A percentile compares a stretch with the other conserved stretches of the same genome.
Evolutionary conservation across 2,888 invertebrate genomes (phyloP).

Genomic region (Ommatoiulus sabulosus): DNA sequence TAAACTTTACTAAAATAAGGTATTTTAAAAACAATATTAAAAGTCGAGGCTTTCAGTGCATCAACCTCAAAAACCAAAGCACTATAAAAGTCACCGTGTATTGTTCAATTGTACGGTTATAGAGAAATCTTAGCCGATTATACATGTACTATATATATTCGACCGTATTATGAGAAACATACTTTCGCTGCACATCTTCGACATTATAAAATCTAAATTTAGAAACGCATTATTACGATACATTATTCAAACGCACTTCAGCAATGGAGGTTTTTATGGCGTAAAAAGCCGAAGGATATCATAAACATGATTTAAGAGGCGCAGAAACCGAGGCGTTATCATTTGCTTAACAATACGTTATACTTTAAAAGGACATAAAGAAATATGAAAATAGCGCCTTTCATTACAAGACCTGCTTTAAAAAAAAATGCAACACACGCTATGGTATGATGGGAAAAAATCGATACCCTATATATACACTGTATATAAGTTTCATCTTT

Average conservation of each 20-base stretch:
- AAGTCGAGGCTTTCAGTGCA: no score
- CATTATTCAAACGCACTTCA: neutral
- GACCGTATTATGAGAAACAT: neutral
- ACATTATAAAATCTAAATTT: neutral
- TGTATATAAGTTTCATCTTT: neutral
- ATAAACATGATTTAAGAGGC: neutral
- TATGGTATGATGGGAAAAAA: neutral
- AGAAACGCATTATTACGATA: neutral
- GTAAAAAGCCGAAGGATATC: constrained; percentile 14
- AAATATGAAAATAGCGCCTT: neutral
- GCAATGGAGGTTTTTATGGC: neutral
- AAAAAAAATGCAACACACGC: neutral
- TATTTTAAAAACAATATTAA: no score
- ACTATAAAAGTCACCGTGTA: no score
- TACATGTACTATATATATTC: neutral
- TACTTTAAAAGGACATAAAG: neutral
- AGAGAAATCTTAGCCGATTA: neutral
- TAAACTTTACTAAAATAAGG: no score
- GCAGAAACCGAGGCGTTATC: neutral
- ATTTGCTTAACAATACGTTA: neutral
- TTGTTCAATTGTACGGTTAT: no score
- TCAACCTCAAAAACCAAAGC: no score
- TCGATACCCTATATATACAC: neutral
- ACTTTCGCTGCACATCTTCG: neutral
- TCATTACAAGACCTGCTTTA: neutral